Conservation (phyloP, 2,888 invertebrate species). For the Leucozona laternaria region DNA sequence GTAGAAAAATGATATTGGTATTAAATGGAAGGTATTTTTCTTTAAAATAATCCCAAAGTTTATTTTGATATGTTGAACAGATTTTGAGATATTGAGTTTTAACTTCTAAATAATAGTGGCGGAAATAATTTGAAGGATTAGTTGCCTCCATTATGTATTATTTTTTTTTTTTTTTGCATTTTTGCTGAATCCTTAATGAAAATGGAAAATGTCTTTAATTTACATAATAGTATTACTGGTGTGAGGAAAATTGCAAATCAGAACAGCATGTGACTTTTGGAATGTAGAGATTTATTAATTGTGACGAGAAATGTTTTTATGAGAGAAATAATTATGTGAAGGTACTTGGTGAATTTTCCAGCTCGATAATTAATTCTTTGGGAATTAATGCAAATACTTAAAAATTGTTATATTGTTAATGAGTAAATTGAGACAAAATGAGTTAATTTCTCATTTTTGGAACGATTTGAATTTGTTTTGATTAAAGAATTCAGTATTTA, state of each 20-base stretch:
- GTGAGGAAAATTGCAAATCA: neutral
- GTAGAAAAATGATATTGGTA: too few species aligned
- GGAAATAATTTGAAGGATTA: conserved; percentile 19
- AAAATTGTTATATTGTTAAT: too few species aligned
- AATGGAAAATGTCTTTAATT: conserved; percentile 29
- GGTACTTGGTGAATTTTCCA: neutral
- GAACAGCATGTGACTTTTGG: neutral
- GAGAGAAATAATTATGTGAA: neutral
- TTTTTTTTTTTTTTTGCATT: conserved; percentile 23
- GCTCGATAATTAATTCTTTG: neutral
- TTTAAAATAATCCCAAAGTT: too few species aligned
- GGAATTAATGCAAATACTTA: neutral
- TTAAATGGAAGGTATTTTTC: too few species aligned
- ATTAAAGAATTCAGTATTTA: neutral
- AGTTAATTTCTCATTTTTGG: neutral
- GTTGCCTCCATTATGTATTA: conserved; percentile 12
- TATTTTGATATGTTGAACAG: too few species aligned
- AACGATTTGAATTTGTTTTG: neutral
- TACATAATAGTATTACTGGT: neutral
- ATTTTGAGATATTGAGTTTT: too few species aligned
- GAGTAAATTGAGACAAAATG: neutral
- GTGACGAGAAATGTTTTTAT: neutral
- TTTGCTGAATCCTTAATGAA: conserved; percentile 30
- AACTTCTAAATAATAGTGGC: conserved; percentile 19
- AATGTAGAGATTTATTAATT: neutral